phyloP scores from a whole-genome alignment of 2,888 invertebrate species.

The Ochlodes sylvanus region DNA sequence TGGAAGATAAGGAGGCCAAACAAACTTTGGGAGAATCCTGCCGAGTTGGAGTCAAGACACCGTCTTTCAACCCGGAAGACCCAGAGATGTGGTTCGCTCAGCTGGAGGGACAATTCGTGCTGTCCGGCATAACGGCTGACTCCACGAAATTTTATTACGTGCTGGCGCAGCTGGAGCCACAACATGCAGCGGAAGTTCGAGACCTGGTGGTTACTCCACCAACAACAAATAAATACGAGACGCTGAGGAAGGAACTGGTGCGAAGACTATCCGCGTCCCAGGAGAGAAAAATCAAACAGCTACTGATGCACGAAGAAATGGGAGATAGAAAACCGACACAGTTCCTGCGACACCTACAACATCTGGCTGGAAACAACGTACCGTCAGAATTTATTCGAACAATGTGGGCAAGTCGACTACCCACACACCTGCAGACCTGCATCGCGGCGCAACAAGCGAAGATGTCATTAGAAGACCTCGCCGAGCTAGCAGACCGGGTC shows the following conservation, averaged over 20 bases:
- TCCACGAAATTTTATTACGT: neutral
- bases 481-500: conserved; percentile 3
- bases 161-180: neutral
- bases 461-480: neutral
- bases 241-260: neutral
- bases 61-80: neutral
- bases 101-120: neutral
- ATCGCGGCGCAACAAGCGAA: neutral
- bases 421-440: neutral
- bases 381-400: neutral
- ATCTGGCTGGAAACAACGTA: conserved; percentile 13
- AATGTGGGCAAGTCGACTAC: neutral
- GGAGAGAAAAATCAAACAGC: conserved; percentile 30
- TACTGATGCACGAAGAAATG: conserved; percentile 37
- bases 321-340: conserved; percentile 40
- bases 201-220: neutral
- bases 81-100: neutral
- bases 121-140: neutral
- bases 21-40: neutral
- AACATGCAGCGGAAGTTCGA: neutral
- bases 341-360: conserved; percentile 36
- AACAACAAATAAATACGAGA: neutral
- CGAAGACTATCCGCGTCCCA: conserved; percentile 4
- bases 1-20: neutral
- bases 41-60: too few species aligned